Evolutionary conservation across 2,888 invertebrate species (phyloP), one percentile per base, ranked within the genome.

Genomic region (Tuberolachnus salignus): DNA sequence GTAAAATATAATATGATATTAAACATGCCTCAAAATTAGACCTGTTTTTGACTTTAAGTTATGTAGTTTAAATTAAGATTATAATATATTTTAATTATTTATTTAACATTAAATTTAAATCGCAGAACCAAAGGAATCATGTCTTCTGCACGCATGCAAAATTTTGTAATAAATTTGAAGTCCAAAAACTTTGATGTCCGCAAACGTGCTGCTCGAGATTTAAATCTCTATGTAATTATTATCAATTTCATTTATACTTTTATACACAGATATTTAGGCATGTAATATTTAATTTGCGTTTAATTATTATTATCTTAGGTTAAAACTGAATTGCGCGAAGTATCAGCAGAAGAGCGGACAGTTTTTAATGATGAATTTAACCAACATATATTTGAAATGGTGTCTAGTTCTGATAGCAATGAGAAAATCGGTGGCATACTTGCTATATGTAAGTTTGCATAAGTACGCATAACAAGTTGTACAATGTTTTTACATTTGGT

Each of bases 361-460:
- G 89, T 91, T 81, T 97, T 98, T 85, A 92, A 97, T 86, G 97
- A 98, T 85, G 94, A 95, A 83, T 95, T 97, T 85, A 97, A 97
- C 85, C 94, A 95, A 84, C 94, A 95, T 84, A 97, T 98, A 82
- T 95, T 94, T 85, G 95, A 96, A 85, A 95, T 98, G 97, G 95
- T 97, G 3, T 94, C 94, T 16, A 94, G 95, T 83, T 91, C 92
- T 64, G 97, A 98, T 85, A 91, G 93, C 51, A 94, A 94, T 86
- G 97, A 97, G 85, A 95, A 94, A 84, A 97, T 97, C 87, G 97
- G 97, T 81, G 97, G 96, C 75, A 96, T 97, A 82, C 86, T 97
- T 80, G 97, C 97, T 10, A 98, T 98, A 84, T 91, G 93, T 93
- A 86, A 85, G 86, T 81, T 2, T 34, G 34, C 34, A 34, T 34